Evolutionary conservation across 2,888 invertebrate genomes (phyloP).

Genomic region (Drosophila seclusa): DNA sequence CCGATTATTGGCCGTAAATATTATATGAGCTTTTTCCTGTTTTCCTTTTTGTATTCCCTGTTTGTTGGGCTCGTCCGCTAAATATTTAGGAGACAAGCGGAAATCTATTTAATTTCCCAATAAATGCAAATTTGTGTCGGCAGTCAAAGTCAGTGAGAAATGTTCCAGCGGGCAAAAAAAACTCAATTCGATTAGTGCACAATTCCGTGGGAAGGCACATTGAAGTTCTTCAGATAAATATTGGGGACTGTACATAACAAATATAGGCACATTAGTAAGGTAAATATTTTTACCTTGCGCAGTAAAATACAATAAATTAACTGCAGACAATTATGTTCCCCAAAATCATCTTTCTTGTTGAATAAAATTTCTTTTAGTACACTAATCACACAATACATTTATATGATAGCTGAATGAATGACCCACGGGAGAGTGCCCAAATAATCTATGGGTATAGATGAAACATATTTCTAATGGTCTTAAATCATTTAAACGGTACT

Average conservation of each 20-base stretch:
- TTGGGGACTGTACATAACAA: background rate
- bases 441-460: background rate
- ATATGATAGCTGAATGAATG: background rate
- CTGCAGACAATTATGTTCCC: background rate
- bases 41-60: background rate
- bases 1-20: conserved; percentile 65
- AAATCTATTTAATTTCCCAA: conserved; percentile 60
- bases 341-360: background rate
- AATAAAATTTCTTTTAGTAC: background rate
- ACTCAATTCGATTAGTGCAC: background rate
- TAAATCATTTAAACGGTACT: conserved; percentile 62
- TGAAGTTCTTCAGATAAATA: background rate
- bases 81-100: conserved; percentile 56
- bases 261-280: background rate
- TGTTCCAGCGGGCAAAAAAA: background rate
- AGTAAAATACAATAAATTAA: background rate
- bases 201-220: background rate
- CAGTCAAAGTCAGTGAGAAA: conserved; percentile 24
- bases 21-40: conserved; percentile 57
- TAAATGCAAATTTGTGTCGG: conserved; percentile 52
- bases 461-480: conserved; percentile 33
- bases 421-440: background rate
- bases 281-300: background rate
- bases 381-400: background rate
- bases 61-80: conserved; percentile 15